Base-by-base conservation (phyloP, 2,797 vertebrate species). In the Takifugu rubripes region DNA sequence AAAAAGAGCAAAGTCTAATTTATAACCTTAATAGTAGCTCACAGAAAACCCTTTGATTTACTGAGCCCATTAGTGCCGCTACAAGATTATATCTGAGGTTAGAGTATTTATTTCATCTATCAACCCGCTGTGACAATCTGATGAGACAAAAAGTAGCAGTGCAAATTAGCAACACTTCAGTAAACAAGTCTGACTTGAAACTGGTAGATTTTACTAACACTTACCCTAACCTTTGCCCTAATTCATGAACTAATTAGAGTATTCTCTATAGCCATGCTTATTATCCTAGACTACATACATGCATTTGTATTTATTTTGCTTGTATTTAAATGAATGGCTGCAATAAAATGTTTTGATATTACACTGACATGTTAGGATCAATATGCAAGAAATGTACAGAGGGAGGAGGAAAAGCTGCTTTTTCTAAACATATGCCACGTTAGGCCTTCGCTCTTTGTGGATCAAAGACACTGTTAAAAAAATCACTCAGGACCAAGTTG, bases 401-500 rank as follows among this genome's bases (percentile, higher is more conserved):
- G 11, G 14, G 36, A 40, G 36, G 36, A 40, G 43, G 36, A 40
- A 40, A 40, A 40, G 11, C 36, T 40, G 36, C 36, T 40, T 40
- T 40, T 40, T 40, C 36, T 40, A 40, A 40, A 40, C 36, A 40
- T 40, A 40, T 40, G 36, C 36, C 36, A 10, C 14, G 36, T 40
- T 40, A 40, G 36, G 36, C 36, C 36, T 40, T 40, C 36, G 12
- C 11, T 40, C 36, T 40, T 40, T 11, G 36, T 60, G 72, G 59
- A 79, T 75, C 54, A 75, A 78, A 74, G 52, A 27, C 66, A 68
- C 56, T 74, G 69, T 75, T 70, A 78, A 64, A 78, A 64, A 79
- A 79, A 84, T 85, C 72, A 86, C 74, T 76, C 81, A 86, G 74
- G 66, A 75, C 56, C 70, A 61, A 81, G 54, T 81, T 27, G 29